Evolutionary conservation across 2,888 invertebrate species (phyloP).

Genomic region (Sarcophaga variegata): DNA sequence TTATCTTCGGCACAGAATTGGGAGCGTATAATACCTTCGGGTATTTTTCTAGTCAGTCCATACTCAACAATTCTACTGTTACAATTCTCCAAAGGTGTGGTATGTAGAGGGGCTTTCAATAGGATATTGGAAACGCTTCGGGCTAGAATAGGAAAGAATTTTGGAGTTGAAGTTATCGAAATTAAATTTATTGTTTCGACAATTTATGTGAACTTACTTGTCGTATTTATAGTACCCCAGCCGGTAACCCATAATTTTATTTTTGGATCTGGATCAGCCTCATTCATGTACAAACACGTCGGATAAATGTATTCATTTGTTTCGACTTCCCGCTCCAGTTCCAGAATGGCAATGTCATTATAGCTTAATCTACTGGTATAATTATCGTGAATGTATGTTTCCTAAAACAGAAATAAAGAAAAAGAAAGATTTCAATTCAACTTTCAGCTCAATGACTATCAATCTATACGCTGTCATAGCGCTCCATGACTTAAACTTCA

Average conservation of each 20-base stretch:
- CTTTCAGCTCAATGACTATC: no score
- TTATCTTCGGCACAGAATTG: conserved; percentile 75
- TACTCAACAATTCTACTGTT: conserved; percentile 71
- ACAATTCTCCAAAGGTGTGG: conserved; percentile 72
- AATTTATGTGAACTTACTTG: conserved; percentile 71
- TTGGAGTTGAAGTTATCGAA: not conserved
- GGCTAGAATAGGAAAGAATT: conserved; percentile 53
- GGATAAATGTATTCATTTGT: conserved; percentile 71
- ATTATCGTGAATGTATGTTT: conserved; percentile 73
- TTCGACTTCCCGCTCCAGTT: conserved; percentile 70
- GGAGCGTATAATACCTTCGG: conserved; percentile 71
- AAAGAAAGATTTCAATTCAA: no score
- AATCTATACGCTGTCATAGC: no score
- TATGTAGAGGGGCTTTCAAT: conserved; percentile 74
- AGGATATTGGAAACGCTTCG: conserved; percentile 72
- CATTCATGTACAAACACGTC: conserved; percentile 74
- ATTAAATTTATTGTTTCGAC: not conserved
- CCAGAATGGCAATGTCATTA: conserved; percentile 77
- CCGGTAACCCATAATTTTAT: conserved; percentile 75
- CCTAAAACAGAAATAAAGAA: conserved; percentile 66
- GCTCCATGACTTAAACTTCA: no score
- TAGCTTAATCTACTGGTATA: conserved; percentile 74
- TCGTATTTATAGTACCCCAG: conserved; percentile 77
- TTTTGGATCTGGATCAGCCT: conserved; percentile 72
- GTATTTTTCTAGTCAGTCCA: conserved; percentile 67